Evolutionary conservation across 1,140 invertebrate species (phyloP).

Genomic region (Mylabris phalerata): DNA sequence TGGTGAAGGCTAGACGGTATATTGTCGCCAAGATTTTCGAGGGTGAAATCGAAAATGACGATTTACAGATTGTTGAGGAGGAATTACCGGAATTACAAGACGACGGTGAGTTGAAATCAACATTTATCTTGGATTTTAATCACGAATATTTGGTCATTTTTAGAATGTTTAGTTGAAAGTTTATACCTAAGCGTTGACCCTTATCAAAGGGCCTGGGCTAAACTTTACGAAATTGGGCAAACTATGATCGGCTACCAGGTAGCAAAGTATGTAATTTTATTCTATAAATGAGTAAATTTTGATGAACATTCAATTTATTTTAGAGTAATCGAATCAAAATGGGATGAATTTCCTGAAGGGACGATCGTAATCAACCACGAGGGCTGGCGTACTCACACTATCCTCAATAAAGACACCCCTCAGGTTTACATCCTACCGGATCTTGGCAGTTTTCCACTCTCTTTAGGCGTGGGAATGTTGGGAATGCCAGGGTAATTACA

Average conservation of each 20-base stretch:
- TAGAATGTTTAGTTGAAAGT: slow-evolving; percentile 57
- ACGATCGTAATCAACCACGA: slow-evolving; percentile 50
- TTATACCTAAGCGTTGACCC: slow-evolving; percentile 62
- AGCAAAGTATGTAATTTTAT: slow-evolving; percentile 44
- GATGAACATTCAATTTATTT: slow-evolving; percentile 5
- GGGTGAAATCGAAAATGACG: slow-evolving; percentile 54
- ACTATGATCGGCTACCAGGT: slow-evolving; percentile 57
- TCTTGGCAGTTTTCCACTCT: slow-evolving; percentile 43
- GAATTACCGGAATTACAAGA: slow-evolving; percentile 52
- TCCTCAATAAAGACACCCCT: slow-evolving; percentile 38
- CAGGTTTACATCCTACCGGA: slow-evolving; percentile 43
- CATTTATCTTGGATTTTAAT: too few species aligned
- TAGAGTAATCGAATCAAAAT: slow-evolving; percentile 56
- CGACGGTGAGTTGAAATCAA: slow-evolving; percentile 48
- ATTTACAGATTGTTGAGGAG: slow-evolving; percentile 56
- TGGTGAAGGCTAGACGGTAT: slow-evolving; percentile 52
- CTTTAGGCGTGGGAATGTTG: slow-evolving; percentile 29
- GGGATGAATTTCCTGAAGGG: slow-evolving; percentile 53
- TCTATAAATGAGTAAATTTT: slow-evolving; percentile 10
- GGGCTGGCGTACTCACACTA: slow-evolving; percentile 53
- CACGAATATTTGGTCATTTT: slow-evolving; percentile 26
- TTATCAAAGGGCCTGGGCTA: slow-evolving; percentile 55
- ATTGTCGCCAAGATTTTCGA: slow-evolving; percentile 54
- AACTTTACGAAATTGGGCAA: slow-evolving; percentile 44
- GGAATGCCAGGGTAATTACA: neutral